Evolutionary conservation across 2,888 invertebrate genomes (phyloP).

Genomic region (Erynnis tages): DNA sequence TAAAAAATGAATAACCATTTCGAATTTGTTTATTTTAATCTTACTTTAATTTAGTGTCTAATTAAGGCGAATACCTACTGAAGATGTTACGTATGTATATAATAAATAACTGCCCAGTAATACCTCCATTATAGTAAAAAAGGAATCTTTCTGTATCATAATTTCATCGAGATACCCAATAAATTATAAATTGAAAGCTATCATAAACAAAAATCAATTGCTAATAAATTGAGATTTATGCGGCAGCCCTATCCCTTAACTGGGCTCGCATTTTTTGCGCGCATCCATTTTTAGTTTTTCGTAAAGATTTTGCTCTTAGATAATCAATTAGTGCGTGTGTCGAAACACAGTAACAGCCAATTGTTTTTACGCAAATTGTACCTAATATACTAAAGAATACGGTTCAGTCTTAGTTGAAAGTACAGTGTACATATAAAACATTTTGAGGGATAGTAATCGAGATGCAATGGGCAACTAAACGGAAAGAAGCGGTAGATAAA

Average conservation of each 20-base stretch:
- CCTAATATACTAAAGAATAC: fast-evolving
- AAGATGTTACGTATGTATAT: too few relatives aligned
- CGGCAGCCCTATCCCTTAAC: slow-evolving; percentile 58
- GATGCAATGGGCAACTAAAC: slow-evolving; percentile 70
- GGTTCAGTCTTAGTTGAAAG: neutral
- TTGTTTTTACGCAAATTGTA: slow-evolving; percentile 24
- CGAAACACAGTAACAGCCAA: slow-evolving; percentile 33
- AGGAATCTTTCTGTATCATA: neutral
- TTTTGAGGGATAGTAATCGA: slow-evolving; percentile 32
- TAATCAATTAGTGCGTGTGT: slow-evolving; percentile 50
- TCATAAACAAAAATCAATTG: slow-evolving; percentile 35
- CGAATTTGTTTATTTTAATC: too few relatives aligned
- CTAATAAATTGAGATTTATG: slow-evolving; percentile 39
- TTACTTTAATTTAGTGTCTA: too few relatives aligned
- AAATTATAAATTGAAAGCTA: slow-evolving; percentile 28
- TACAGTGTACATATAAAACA: slow-evolving; percentile 4
- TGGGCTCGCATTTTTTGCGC: slow-evolving; percentile 62
- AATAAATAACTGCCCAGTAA: too few relatives aligned
- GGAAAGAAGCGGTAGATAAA: slow-evolving; percentile 79
- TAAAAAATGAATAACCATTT: too few relatives aligned
- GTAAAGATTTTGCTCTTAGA: slow-evolving; percentile 74
- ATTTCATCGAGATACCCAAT: neutral
- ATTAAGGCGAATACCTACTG: too few relatives aligned
- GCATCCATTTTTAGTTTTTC: slow-evolving; percentile 73
- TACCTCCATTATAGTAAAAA: neutral